Evolutionary conservation across 2,888 invertebrate genomes (phyloP).

Genomic region (Calameuta filiformis): DNA sequence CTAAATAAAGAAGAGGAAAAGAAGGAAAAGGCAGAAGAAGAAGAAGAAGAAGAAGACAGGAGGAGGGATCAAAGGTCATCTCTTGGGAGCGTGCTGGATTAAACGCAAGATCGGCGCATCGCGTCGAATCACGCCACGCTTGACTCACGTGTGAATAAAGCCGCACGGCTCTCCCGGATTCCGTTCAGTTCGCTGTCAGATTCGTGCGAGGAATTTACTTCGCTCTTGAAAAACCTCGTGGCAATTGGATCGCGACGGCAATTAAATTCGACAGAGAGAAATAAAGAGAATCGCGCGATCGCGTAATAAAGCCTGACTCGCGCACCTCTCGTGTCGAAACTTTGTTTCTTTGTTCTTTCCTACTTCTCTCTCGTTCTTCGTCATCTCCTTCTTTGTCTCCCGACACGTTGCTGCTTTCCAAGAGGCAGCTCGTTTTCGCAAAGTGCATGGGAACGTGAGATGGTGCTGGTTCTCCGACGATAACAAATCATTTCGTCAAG

Average conservation of each 20-base stretch:
- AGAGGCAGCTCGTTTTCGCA: neutral
- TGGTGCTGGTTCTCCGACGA: conserved; percentile 35
- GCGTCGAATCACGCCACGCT: conserved; percentile 43
- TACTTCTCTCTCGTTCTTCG: neutral
- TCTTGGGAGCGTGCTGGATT: conserved; percentile 12
- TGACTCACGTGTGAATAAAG: conserved; percentile 44
- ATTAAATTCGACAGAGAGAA: neutral
- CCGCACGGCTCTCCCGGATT: conserved; percentile 25
- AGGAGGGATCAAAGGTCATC: conserved; percentile 40
- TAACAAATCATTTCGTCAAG: conserved; percentile 35
- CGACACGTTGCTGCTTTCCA: neutral
- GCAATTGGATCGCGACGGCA: neutral
- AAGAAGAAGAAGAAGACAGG: neutral
- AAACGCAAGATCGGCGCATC: conserved; percentile 32
- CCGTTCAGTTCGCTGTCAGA: conserved; percentile 40
- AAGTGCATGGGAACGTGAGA: conserved; percentile 15
- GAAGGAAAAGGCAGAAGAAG: neutral
- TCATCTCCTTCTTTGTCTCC: too few relatives aligned
- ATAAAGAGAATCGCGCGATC: neutral
- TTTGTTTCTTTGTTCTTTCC: neutral
- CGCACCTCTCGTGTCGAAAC: neutral
- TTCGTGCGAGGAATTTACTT: neutral
- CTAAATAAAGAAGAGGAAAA: neutral
- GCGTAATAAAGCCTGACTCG: neutral
- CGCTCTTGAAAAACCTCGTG: neutral